phyloP scores from a whole-genome alignment of 2,113 vertebrate genomes.

The Equus przewalskii region DNA sequence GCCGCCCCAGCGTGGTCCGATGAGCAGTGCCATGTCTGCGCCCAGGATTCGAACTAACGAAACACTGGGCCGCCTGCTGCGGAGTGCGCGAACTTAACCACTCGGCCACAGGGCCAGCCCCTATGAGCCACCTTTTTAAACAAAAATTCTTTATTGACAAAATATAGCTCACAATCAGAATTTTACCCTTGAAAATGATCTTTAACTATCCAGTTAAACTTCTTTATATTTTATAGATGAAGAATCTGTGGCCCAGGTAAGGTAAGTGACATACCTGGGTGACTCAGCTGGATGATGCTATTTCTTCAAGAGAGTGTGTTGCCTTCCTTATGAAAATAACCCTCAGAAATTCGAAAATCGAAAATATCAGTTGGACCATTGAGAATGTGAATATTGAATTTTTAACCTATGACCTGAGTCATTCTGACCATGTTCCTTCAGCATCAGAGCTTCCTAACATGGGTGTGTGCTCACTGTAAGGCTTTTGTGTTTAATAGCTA shows the following conservation, averaged over 20 bases:
- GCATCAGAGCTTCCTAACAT: background rate
- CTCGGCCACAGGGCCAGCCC: no score
- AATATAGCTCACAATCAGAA: slow-evolving; percentile 17
- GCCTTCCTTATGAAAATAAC: background rate
- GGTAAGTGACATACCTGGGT: background rate
- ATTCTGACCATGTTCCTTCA: background rate
- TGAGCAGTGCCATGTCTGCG: no score
- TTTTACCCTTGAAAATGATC: slow-evolving; percentile 41
- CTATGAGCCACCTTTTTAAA: background rate
- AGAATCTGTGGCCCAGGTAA: background rate
- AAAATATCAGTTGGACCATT: background rate
- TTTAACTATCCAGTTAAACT: background rate
- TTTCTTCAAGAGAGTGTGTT: background rate
- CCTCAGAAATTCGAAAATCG: background rate
- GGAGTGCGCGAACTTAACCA: no score
- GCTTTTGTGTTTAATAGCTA: background rate
- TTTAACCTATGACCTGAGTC: background rate
- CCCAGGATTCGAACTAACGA: no score
- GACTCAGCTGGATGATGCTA: background rate
- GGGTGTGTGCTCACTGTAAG: background rate
- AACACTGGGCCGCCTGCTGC: no score
- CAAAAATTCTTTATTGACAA: background rate
- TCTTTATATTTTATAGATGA: background rate
- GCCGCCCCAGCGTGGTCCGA: no score
- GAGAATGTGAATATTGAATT: background rate